Evolutionary conservation across 1,140 invertebrate genomes (phyloP), one percentile per base, ranked within the genome.

Genomic region (Platorchestia sp.): DNA sequence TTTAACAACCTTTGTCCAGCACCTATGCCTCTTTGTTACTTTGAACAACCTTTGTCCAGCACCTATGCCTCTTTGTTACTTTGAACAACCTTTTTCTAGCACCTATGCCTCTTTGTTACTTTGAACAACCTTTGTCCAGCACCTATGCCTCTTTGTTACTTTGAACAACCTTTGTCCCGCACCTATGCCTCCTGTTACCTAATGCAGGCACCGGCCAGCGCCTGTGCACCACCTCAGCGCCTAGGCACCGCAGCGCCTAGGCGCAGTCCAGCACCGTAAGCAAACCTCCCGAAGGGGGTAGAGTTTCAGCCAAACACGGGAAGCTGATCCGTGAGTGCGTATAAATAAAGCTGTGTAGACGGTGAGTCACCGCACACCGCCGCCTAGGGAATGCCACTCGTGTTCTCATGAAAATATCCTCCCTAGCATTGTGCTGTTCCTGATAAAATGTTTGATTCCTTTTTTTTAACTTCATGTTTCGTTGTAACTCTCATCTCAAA

Each of bases 321-420:
- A 89, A 89, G 87, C 36, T 27, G 87, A 89, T 89, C 87, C 87
- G 87, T 89, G 87, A 89, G 87, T 89, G 87, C 87, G 87, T 89
- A 42, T 89, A 89, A 89, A 89, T 89, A 89, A 89, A 89, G 87
- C 87, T 89, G 87, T 89, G 43, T 89, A 89, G 87, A 42, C 41
- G 87, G 87, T 89, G 87, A 89, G 41, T 89, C 87, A 89, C 36
- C n/a, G 87, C 41, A 42, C 87, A 89, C n/a, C 41, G 43, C 87
- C 5, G 41, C 87, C 22, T 89, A 0, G 36, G 27, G 87, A 89
- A 89, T 89, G 87, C 87, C 87, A 42, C 87, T 42, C 43, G 42
- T 42, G 87, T 89, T 89, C 87, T 36, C 87, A 42, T 19, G 87
- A 42, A 42, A 89, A 89, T 42, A 89, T 44, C 36, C 5, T 14